phyloP scores from a whole-genome alignment of 2,113 vertebrate species.

The Turnix velox region DNA sequence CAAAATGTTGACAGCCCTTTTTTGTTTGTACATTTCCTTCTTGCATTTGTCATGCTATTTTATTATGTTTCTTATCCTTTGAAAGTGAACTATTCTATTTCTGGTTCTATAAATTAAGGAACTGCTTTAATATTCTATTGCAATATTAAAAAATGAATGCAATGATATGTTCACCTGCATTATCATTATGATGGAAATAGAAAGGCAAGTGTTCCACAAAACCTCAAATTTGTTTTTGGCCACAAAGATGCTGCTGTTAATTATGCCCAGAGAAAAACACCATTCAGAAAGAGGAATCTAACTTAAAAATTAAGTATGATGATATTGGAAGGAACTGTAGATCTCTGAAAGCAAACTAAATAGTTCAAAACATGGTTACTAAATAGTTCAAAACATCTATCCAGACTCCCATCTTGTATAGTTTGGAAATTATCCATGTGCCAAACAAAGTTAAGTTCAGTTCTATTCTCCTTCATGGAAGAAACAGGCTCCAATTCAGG shows the following conservation, averaged over 20 bases:
- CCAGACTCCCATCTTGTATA: neutral
- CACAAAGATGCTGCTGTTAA: neutral
- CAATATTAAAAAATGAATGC: neutral
- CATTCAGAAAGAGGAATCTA: neutral
- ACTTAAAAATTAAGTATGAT: neutral
- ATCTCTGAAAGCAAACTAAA: neutral
- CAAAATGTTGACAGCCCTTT: neutral
- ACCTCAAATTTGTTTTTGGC: neutral
- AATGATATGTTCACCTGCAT: neutral
- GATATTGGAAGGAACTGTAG: neutral
- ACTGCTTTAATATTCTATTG: neutral
- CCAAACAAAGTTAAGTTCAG: neutral
- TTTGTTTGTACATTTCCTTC: slow-evolving; percentile 5
- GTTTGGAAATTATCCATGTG: neutral
- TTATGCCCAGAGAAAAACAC: neutral
- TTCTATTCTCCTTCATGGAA: neutral
- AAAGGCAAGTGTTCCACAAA: neutral
- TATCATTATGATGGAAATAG: neutral
- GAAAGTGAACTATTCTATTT: slow-evolving; percentile 1
- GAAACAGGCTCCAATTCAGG: neutral
- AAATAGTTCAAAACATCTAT: neutral
- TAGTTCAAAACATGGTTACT: neutral
- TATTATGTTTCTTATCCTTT: slow-evolving; percentile 5
- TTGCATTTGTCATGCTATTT: neutral
- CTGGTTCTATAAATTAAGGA: slow-evolving; percentile 11